Conservation (phyloP, 2,113 vertebrate species). For the Corvus hawaiiensis region DNA sequence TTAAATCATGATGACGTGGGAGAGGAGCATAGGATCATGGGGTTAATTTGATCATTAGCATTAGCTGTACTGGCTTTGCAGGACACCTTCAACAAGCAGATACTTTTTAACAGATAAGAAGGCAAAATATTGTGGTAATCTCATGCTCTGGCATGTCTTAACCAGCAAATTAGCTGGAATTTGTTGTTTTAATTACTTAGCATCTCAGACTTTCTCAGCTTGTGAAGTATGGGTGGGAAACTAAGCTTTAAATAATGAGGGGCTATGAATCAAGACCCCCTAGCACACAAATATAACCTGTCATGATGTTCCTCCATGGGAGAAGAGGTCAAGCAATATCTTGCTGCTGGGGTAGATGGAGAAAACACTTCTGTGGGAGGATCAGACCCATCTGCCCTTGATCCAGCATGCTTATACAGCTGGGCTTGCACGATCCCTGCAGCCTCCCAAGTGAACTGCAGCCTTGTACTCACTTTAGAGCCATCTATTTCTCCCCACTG, state of each 20-base stretch:
- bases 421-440: neutral
- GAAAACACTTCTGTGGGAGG: neutral
- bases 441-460: neutral
- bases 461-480: neutral
- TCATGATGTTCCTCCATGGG: neutral
- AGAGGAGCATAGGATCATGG: neutral
- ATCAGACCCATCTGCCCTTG: neutral
- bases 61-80: neutral
- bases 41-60: neutral
- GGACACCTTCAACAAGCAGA: neutral
- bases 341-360: neutral
- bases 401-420: neutral
- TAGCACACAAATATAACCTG: neutral
- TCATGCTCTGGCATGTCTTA: neutral
- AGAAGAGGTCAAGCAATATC: neutral
- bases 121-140: neutral
- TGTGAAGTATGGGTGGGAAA: neutral
- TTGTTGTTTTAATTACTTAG: neutral
- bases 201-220: neutral
- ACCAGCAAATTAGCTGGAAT: neutral
- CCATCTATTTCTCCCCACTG: conserved; percentile 16
- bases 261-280: neutral
- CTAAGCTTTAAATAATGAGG: neutral
- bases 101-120: neutral
- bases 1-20: neutral